phyloP scores from a whole-genome alignment of 2,113 vertebrate species.

The Perca schrenkii region DNA sequence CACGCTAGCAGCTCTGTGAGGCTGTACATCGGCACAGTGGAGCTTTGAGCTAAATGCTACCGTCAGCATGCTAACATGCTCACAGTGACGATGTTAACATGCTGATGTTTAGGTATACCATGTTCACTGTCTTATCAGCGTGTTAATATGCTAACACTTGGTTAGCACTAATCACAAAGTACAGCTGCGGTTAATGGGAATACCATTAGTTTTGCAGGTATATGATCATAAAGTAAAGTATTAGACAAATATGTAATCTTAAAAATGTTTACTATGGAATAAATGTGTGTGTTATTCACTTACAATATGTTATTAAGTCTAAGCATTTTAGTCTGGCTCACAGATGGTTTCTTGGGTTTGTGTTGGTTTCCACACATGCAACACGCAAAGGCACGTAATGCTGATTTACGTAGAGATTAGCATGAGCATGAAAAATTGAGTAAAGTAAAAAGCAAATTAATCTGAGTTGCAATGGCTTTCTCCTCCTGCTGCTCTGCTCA shows the following conservation, averaged over 20 bases:
- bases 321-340: background rate
- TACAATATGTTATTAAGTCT: background rate
- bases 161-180: too few species aligned
- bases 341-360: background rate
- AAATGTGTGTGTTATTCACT: background rate
- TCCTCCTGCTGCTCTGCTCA: background rate
- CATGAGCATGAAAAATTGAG: background rate
- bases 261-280: background rate
- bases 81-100: background rate
- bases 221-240: too few species aligned
- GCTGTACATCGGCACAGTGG: background rate
- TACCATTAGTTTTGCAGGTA: background rate
- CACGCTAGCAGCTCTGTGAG: background rate
- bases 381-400: background rate
- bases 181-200: background rate
- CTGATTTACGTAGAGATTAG: conserved; percentile 4
- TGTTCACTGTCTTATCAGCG: background rate
- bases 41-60: background rate
- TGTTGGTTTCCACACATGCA: background rate
- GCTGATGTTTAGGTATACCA: background rate
- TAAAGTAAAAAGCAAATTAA: conserved; percentile 8
- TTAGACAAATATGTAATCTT: too few species aligned
- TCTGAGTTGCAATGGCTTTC: background rate
- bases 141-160: background rate
- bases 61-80: background rate